Base-by-base conservation (phyloP, 2,797 vertebrate species). In the Diceros bicornis region DNA sequence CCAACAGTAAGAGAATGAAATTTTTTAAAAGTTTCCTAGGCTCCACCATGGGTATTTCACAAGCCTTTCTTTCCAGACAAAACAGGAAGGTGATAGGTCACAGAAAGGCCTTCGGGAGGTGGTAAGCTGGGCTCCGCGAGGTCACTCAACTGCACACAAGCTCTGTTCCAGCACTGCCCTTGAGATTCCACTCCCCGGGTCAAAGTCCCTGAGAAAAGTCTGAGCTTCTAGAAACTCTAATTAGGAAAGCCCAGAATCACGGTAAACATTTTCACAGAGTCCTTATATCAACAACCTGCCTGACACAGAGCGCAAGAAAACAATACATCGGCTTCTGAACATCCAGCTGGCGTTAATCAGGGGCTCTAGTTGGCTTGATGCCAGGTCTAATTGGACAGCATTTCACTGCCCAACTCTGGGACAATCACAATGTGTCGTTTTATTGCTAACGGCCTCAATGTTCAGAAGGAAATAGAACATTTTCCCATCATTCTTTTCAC, bases 221-320 rank as follows among this genome's bases (percentile, higher is more conserved):
- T 91, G 78, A 34, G 27, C 18, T 86, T 96, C 78, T 88, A 77
- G 84, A 97, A 85, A 81, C 68, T 96, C 81, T 82, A 74, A 72
- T 94, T 94, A 91, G 75, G 68, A 96, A 89, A 74, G 94, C 6
- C 23, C 74, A 95, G 79, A 87, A 77, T 85, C 91, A 93, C 83
- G 77, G 69, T 89, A 89, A 94, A 93, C 79, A 95, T 96, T 93
- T 96, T 62, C 77, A 92, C 44, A 86, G 29, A 41, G 37, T 90
- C 82, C 83, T 92, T 91, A 25, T 50, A 64, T 77, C 79, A 83
- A 87, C 64, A 79, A 84, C 57, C 75, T 93, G 82, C 81, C 75
- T 86, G 69, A 68, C 74, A 94, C 37, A 47, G 66, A 96, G 68
- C 23, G 37, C 85, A 78, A 96, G 83, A 68, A 96, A 93, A 91